These are phyloP conservation scores for Battus philenor DNA, from an alignment of 1,140 invertebrate species.

Conservation along the genomic window DNA sequence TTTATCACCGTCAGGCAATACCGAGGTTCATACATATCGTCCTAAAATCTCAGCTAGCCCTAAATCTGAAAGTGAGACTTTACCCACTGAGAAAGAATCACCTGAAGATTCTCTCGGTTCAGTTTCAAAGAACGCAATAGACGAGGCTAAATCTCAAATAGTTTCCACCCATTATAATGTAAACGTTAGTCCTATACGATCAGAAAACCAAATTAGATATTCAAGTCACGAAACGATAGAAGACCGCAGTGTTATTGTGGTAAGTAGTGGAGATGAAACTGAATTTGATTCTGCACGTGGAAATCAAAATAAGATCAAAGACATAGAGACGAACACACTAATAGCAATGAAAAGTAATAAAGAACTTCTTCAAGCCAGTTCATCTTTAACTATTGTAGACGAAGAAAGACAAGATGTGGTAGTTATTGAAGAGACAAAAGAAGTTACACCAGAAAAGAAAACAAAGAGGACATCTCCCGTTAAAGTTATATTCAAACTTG, in stretches of 20 bases:
- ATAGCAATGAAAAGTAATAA: constrained; percentile 54
- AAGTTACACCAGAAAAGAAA: background rate
- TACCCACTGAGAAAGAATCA: background rate
- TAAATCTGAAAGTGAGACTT: constrained; percentile 9
- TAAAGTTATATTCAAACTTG: constrained; percentile 35
- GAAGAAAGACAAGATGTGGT: constrained; percentile 28
- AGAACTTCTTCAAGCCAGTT: constrained; percentile 42
- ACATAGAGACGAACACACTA: constrained; percentile 46
- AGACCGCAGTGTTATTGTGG: constrained; percentile 22
- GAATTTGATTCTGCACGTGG: constrained; percentile 31
- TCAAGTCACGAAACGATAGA: constrained; percentile 12
- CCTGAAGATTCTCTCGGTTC: background rate
- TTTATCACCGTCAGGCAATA: constrained; percentile 27
- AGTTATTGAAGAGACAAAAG: constrained; percentile 16
- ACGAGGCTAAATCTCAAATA: constrained; percentile 22
- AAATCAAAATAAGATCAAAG: constrained; percentile 20
- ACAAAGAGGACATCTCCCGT: constrained; percentile 24
- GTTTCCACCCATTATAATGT: constrained; percentile 31
- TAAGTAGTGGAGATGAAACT: constrained; percentile 31
- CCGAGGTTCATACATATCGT: constrained; percentile 41
- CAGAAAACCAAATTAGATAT: constrained; percentile 20
- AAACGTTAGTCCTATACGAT: constrained; percentile 4
- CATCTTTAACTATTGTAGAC: constrained; percentile 52
- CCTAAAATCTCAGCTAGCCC: constrained; percentile 25
- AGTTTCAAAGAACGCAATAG: constrained; percentile 14